phyloP scores from a whole-genome alignment of 2,888 invertebrate species.

The Crepidodera aurea region DNA sequence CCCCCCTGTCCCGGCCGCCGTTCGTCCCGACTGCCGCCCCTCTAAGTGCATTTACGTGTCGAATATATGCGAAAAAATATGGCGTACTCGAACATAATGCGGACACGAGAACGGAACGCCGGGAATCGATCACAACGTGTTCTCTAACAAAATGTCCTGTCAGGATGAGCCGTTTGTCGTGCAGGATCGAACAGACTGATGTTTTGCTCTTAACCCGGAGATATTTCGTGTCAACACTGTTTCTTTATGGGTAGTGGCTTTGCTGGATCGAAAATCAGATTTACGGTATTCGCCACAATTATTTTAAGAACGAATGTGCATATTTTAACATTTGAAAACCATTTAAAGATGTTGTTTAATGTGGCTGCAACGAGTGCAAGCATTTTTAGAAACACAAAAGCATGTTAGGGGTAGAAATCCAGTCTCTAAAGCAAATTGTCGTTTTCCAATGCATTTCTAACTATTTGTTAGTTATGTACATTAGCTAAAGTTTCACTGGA shows the following conservation, averaged over 20 bases:
- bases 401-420: no score
- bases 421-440: no score
- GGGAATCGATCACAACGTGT: slow-evolving; percentile 58
- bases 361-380: no score
- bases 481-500: no score
- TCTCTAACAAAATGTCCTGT: slow-evolving; percentile 34
- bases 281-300: no score
- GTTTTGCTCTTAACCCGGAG: slow-evolving; percentile 10
- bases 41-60: slow-evolving; percentile 63
- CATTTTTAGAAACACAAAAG: no score
- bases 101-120: slow-evolving; percentile 51
- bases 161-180: slow-evolving; percentile 40
- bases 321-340: no score
- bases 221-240: slow-evolving; percentile 2
- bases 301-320: no score
- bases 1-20: slow-evolving; percentile 31
- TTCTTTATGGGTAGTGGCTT: background rate
- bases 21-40: slow-evolving; percentile 56
- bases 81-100: slow-evolving; percentile 60
- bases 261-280: no score
- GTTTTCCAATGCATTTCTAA: no score
- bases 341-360: no score
- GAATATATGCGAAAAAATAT: slow-evolving; percentile 60
- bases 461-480: no score
- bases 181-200: slow-evolving; percentile 14